These are phyloP conservation scores for Orchestes rusci DNA, from an alignment of 2,888 invertebrate species.

Conservation along the genomic window DNA sequence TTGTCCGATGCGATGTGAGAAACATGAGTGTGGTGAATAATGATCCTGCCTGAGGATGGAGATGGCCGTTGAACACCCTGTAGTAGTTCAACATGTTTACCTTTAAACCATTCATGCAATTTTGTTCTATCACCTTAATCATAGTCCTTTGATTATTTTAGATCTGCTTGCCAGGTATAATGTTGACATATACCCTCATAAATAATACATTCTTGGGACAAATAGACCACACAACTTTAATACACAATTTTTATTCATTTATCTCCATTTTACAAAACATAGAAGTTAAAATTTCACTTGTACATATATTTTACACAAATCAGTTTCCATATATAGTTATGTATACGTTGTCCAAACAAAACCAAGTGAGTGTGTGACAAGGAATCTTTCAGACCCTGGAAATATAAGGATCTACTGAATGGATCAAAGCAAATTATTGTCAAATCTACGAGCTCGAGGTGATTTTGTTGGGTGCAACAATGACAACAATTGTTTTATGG, in stretches of 20 bases:
- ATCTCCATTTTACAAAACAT: slow-evolving; percentile 23
- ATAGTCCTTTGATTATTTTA: too few species aligned
- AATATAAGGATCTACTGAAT: slow-evolving; percentile 7
- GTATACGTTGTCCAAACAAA: slow-evolving; percentile 20
- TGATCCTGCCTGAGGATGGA: too few species aligned
- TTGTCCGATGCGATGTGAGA: too few species aligned
- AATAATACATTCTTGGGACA: too few species aligned
- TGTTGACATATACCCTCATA: too few species aligned
- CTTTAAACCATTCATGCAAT: too few species aligned
- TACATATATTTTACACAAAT: slow-evolving; percentile 20
- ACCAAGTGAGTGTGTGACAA: slow-evolving; percentile 8
- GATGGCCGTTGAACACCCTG: too few species aligned
- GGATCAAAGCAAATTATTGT: slow-evolving; percentile 35
- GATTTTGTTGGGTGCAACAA: slow-evolving; percentile 1
- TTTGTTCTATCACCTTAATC: too few species aligned
- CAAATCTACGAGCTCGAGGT: slow-evolving; percentile 41
- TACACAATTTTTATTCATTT: slow-evolving; percentile 22
- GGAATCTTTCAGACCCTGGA: slow-evolving; percentile 3
- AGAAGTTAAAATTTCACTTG: slow-evolving; percentile 24
- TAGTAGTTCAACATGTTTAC: too few species aligned
- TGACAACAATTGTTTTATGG: neutral
- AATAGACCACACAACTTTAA: too few species aligned
- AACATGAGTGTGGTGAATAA: too few species aligned
- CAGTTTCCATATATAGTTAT: slow-evolving; percentile 19
- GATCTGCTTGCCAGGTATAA: too few species aligned